Evolutionary conservation across 2,113 vertebrate species (phyloP).

Genomic region (Sula dactylatra): DNA sequence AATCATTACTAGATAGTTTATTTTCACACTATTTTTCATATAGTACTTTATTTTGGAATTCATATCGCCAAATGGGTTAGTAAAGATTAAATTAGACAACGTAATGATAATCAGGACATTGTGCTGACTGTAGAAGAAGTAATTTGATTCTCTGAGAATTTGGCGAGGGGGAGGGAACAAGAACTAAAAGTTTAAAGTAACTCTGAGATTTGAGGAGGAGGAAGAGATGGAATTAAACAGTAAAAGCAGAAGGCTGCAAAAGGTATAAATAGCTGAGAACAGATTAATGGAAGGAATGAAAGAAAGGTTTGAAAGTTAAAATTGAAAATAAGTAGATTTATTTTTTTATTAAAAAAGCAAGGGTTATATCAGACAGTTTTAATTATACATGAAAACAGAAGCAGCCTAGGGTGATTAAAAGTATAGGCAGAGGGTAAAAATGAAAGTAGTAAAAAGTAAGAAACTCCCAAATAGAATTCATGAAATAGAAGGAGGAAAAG

Average conservation of each 20-base stretch:
- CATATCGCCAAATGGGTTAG: conserved; percentile 38
- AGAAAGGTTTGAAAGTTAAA: background rate
- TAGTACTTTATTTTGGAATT: conserved; percentile 37
- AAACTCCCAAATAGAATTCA: background rate
- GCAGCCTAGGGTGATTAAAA: background rate
- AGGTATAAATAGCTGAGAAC: background rate
- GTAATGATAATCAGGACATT: conserved; percentile 64
- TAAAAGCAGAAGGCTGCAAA: background rate
- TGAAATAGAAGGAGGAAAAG: background rate
- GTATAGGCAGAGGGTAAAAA: background rate
- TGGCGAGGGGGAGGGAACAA: background rate
- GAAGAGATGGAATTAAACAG: background rate
- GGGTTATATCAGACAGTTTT: background rate
- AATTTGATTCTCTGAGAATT: conserved; percentile 60
- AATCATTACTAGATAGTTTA: conserved; percentile 50
- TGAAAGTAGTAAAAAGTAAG: background rate
- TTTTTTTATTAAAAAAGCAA: background rate
- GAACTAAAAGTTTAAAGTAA: background rate
- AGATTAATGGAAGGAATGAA: background rate
- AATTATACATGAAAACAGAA: background rate
- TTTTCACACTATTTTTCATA: conserved; percentile 63
- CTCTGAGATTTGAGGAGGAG: background rate
- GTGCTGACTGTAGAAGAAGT: conserved; percentile 61
- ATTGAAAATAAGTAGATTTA: background rate
- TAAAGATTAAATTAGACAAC: conserved; percentile 66